Base-by-base conservation (phyloP, 1,140 invertebrate genomes). In the Hestina assimilis region DNA sequence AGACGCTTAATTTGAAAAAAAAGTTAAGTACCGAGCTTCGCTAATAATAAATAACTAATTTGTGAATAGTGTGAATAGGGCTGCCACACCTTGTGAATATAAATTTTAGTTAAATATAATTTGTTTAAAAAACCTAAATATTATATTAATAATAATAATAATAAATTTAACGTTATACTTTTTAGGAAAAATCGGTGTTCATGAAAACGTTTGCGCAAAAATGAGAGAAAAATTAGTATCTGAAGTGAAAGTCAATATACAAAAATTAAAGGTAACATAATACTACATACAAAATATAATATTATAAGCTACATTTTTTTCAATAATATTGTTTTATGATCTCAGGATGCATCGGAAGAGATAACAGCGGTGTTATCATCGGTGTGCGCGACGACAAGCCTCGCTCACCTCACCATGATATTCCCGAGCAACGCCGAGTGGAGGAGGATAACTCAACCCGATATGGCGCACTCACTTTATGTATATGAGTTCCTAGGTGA, bases 161-260 rank as follows among this genome's bases (percentile, higher is more conserved):
- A n/a, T n/a, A n/a, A n/a, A n/a, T n/a, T n/a, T n/a, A n/a, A n/a
- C n/a, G n/a, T n/a, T 43, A 12, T 61, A 51, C 51, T 14, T 79
- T 72, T 8, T 54, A 89, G 87, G 87, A 17, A 87, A 89, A 66
- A 79, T 89, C 12, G 86, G 87, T 20, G 84, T 89, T 1, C 86
- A 89, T 24, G 85, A 89, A 68, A 84, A 86, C 40, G 89, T 89
- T 8, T 94, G 93, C 65, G 91, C 92, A 0, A 92, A 94, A 62
- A 93, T 96, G 92, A 91, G 94, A 69, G 91, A 92, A 14, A 95
- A 95, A 78, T 86, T 95, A 14, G 92, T 93, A 6, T 93, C 93
- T 0, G 94, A 95, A 90, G 91, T 95, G 4, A 92, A 92, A 70
- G 91, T 89, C 1, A 95, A 95, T 69, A 91, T 93, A 42, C 83